Percentiles rank a stretch among this genome's conserved stretches.
phyloP scores from a whole-genome alignment of 2,888 invertebrate species.

The Sinelater perroti region DNA sequence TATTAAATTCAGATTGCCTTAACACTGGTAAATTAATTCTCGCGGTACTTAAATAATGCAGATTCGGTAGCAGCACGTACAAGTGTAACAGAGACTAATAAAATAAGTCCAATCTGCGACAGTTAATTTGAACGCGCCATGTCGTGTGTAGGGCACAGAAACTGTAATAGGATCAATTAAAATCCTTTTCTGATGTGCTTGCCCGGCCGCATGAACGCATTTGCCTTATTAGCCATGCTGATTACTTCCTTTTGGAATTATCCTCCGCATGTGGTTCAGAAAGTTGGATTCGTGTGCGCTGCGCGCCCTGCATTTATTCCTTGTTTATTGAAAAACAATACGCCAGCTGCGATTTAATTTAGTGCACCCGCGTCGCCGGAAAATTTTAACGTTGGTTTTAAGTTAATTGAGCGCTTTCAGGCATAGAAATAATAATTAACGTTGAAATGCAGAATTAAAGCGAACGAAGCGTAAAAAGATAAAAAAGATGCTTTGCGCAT shows the following conservation, averaged over 20 bases:
- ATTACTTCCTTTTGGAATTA: slow-evolving; percentile 48
- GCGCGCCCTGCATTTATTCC: neutral
- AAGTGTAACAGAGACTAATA: slow-evolving; percentile 38
- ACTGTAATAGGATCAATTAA: slow-evolving; percentile 43
- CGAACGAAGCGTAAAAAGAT: slow-evolving; percentile 5
- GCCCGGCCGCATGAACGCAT: slow-evolving; percentile 43
- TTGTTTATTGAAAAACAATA: slow-evolving; percentile 9
- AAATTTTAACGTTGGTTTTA: slow-evolving; percentile 10
- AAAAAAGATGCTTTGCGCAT: slow-evolving; percentile 9
- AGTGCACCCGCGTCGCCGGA: neutral
- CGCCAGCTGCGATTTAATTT: neutral
- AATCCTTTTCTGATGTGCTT: slow-evolving; percentile 41
- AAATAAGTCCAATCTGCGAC: slow-evolving; percentile 32
- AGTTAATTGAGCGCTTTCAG: slow-evolving; percentile 11
- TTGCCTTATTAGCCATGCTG: slow-evolving; percentile 48
- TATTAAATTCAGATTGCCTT: slow-evolving; percentile 18
- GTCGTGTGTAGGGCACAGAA: slow-evolving; percentile 37
- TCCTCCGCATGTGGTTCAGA: slow-evolving; percentile 28
- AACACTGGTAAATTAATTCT: slow-evolving; percentile 26
- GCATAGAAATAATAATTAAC: slow-evolving; percentile 16
- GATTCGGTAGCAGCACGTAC: slow-evolving; percentile 22
- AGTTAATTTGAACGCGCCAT: slow-evolving; percentile 40
- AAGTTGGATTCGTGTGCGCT: neutral
- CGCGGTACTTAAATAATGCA: slow-evolving; percentile 22
- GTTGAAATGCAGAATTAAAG: slow-evolving; percentile 16